phyloP scores from a whole-genome alignment of 30 jellyfish, hydroid and myxozoan species.

The Morbakka virulenta region DNA sequence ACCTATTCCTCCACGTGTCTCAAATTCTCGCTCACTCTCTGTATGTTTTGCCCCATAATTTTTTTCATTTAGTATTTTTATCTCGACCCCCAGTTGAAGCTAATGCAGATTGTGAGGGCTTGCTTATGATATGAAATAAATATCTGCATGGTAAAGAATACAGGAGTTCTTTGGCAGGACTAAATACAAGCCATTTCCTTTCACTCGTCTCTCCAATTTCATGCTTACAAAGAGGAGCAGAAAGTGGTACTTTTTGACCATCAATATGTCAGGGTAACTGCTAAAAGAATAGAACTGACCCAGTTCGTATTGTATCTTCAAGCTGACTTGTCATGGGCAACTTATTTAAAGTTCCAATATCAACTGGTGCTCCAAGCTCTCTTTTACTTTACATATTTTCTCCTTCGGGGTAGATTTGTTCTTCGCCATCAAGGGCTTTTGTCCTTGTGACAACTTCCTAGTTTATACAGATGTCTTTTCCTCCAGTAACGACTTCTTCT shows the following conservation, averaged over 20 bases:
- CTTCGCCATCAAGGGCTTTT: too few species aligned
- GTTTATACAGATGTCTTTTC: too few species aligned
- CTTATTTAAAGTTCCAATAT: too few species aligned
- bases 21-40: constrained; percentile 35
- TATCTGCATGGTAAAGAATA: constrained; percentile 51
- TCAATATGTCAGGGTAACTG: constrained; percentile 33
- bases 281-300: constrained; percentile 19
- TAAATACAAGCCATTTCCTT: constrained; percentile 39
- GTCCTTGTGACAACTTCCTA: too few species aligned
- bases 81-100: too few species aligned
- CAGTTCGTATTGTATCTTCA: constrained; percentile 27
- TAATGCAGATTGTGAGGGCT: constrained; percentile 35
- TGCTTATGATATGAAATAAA: constrained; percentile 10
- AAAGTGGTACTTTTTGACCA: constrained; percentile 24
- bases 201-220: constrained; percentile 24
- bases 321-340: too few species aligned
- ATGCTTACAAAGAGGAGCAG: constrained; percentile 23
- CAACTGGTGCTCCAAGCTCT: too few species aligned
- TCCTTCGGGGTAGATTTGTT: too few species aligned
- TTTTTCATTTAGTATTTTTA: too few species aligned
- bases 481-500: too few species aligned
- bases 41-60: constrained; percentile 38
- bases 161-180: constrained; percentile 34
- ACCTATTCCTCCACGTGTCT: constrained; percentile 9
- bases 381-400: too few species aligned